Conservation (phyloP, 2,888 invertebrate species). For the Sphinx pinastri region DNA sequence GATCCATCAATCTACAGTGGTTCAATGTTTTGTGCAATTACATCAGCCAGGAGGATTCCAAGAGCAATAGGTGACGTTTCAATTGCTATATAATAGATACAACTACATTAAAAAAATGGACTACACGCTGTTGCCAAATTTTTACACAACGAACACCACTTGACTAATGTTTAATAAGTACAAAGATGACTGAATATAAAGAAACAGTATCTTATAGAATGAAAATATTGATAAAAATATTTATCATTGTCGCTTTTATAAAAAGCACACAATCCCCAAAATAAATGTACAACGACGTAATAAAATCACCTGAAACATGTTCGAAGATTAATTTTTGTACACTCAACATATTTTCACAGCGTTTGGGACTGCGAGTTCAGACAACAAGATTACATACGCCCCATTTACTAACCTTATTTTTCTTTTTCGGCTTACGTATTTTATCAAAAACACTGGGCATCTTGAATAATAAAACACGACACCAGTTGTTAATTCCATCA, state of each 20-base stretch:
- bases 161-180: too few species aligned
- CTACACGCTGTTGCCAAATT: not conserved
- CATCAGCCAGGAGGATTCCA: too few species aligned
- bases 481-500: not conserved
- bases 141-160: not conserved
- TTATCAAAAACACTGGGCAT: conserved; percentile 22
- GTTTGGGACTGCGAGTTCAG: not conserved
- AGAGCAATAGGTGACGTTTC: too few species aligned
- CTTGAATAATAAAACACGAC: not conserved
- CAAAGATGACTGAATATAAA: not conserved
- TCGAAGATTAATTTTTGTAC: conserved; percentile 1
- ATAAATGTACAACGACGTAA: not conserved
- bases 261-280: not conserved
- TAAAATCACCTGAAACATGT: conserved; percentile 22
- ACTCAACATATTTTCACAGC: conserved; percentile 17
- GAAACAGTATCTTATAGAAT: not conserved
- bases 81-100: too few species aligned
- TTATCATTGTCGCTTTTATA: not conserved
- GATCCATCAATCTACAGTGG: too few species aligned
- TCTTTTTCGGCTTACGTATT: conserved; percentile 19
- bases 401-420: conserved; percentile 18
- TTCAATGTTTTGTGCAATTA: too few species aligned
- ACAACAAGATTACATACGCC: not conserved
- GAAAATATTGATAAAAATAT: not conserved
- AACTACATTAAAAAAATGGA: too few species aligned